Conservation (phyloP, 2,113 vertebrate species). For the Mirounga angustirostris region DNA sequence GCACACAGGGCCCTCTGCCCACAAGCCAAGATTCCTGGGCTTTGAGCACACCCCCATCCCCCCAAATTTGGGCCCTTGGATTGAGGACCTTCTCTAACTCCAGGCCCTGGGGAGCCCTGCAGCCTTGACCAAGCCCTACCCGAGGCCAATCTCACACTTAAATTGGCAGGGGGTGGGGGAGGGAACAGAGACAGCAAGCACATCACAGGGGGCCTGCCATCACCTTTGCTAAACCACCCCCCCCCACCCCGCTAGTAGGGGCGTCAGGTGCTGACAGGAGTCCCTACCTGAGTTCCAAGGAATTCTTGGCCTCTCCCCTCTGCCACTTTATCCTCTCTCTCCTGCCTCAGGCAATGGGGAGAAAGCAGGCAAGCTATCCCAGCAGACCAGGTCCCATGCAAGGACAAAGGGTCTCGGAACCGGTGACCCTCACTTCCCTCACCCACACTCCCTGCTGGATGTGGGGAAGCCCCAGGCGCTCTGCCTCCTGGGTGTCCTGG, state of each 20-base stretch:
- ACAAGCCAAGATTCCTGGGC: background rate
- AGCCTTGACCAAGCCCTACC: background rate
- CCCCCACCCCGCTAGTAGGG: background rate
- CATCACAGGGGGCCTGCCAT: background rate
- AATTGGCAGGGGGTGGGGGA: background rate
- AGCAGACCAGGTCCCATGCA: conserved; percentile 18
- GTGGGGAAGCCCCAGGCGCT: background rate
- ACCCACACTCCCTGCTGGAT: background rate
- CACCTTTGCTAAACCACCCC: background rate
- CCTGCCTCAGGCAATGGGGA: background rate
- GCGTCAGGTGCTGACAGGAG: background rate
- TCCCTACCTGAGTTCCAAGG: background rate
- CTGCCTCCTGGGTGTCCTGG: background rate
- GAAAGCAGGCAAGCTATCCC: background rate
- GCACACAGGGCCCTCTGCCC: background rate
- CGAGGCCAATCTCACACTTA: background rate
- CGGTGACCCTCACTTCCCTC: background rate
- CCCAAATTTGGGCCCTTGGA: background rate
- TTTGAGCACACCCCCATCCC: background rate
- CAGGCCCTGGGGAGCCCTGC: background rate
- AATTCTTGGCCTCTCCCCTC: background rate
- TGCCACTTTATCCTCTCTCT: background rate
- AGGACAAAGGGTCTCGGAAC: conserved; percentile 64
- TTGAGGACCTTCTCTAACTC: background rate
- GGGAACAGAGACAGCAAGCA: background rate